phyloP scores from a whole-genome alignment of 2,888 invertebrate species.

The Sminthurinus aureus region DNA sequence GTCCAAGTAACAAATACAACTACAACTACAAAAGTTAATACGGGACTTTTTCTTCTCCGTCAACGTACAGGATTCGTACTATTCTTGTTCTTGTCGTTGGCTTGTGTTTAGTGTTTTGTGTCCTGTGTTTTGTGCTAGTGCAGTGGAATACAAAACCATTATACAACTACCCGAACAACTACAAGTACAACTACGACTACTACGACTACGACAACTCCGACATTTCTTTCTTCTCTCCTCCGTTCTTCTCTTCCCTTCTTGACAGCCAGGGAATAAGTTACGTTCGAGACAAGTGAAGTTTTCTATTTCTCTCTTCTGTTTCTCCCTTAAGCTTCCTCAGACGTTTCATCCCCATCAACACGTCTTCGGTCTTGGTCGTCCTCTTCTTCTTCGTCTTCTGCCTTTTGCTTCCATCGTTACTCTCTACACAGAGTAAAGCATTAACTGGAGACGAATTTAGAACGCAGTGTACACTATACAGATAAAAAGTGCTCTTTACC shows the following conservation, averaged over 20 bases:
- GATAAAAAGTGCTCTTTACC: too few relatives aligned
- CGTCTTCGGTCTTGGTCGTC: background rate
- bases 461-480: too few relatives aligned
- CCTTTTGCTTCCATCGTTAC: too few relatives aligned
- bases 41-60: too few relatives aligned
- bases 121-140: too few relatives aligned
- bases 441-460: too few relatives aligned
- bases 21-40: slow-evolving; percentile 22
- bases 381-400: background rate
- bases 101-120: too few relatives aligned
- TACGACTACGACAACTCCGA: background rate
- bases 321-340: slow-evolving; percentile 28
- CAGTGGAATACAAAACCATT: background rate
- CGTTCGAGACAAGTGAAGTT: slow-evolving; percentile 38
- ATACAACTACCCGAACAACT: background rate
- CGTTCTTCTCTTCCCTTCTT: background rate
- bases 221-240: slow-evolving; percentile 7
- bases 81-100: background rate
- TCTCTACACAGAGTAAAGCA: too few relatives aligned
- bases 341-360: slow-evolving; percentile 35
- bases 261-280: slow-evolving; percentile 34
- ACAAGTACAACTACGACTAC: background rate
- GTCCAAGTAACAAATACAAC: background rate
- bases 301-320: background rate
- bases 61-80: background rate